phyloP scores from a whole-genome alignment of 2,888 invertebrate species.

The Hermaeophaga mercurialis region DNA sequence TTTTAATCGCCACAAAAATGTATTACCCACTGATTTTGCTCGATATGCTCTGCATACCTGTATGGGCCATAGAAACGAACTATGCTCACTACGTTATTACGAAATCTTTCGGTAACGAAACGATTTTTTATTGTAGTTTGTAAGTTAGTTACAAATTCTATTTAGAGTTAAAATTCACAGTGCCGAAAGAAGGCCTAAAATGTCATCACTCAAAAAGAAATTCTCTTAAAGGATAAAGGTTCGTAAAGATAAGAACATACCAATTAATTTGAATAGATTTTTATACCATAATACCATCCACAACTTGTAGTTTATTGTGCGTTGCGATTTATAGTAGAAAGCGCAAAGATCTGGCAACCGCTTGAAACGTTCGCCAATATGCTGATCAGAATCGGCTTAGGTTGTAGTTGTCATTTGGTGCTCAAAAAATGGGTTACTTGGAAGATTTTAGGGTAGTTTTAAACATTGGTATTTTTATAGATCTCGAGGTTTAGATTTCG shows the following conservation, averaged over 20 bases:
- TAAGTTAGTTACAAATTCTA: constrained; percentile 53
- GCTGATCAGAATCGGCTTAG: no score
- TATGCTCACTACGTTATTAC: constrained; percentile 45
- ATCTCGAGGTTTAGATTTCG: no score
- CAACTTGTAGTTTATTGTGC: no score
- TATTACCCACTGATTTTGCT: background rate
- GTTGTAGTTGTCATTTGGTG: no score
- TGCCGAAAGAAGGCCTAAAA: constrained; percentile 41
- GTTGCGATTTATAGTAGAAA: no score
- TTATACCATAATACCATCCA: no score
- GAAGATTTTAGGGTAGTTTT: no score
- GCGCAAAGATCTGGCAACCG: no score
- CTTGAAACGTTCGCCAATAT: no score
- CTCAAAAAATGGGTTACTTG: no score
- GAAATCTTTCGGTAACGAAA: constrained; percentile 53
- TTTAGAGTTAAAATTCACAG: constrained; percentile 49
- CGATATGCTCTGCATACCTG: background rate
- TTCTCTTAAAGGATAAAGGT: constrained; percentile 25
- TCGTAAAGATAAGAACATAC: constrained; percentile 22
- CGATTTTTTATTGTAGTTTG: constrained; percentile 56
- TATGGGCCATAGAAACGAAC: constrained; percentile 33
- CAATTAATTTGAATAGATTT: no score
- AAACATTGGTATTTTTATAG: no score
- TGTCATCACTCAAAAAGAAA: constrained; percentile 34
- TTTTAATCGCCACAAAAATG: background rate